These are phyloP conservation scores for Elaphurus davidianus DNA, from an alignment of 2,113 vertebrate species.

Conservation along the genomic window DNA sequence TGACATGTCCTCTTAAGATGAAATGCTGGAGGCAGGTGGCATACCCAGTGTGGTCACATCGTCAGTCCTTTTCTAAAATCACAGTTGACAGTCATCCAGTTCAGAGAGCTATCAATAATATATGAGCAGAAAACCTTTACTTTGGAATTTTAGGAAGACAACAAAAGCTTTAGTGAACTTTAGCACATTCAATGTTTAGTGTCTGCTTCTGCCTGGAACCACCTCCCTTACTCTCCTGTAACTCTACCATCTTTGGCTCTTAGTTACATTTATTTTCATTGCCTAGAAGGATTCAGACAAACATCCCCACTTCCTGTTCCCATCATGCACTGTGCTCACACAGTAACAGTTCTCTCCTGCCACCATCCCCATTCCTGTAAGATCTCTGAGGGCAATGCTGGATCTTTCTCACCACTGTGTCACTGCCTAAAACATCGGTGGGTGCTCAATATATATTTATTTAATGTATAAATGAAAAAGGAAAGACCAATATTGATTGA, in stretches of 20 bases:
- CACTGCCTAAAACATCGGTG: background rate
- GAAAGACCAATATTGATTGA: background rate
- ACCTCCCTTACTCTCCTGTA: too few species aligned
- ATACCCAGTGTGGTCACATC: background rate
- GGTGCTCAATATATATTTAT: background rate
- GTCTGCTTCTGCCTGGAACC: background rate
- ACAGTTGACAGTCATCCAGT: background rate
- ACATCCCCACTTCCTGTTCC: background rate
- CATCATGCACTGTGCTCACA: background rate
- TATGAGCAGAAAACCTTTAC: background rate
- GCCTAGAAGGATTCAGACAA: background rate
- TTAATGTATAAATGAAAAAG: background rate
- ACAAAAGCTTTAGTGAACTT: background rate
- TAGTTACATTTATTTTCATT: background rate
- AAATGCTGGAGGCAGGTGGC: background rate
- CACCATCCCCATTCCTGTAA: background rate
- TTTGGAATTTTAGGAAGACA: background rate
- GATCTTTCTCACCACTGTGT: background rate
- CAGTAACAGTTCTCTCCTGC: background rate
- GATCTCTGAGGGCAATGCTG: background rate
- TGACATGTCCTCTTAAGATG: background rate
- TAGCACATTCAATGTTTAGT: background rate
- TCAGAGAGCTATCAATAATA: background rate
- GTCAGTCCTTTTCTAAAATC: background rate
- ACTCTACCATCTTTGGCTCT: background rate